Conservation (phyloP, 2,888 invertebrate species). For the Carcina quercana region DNA sequence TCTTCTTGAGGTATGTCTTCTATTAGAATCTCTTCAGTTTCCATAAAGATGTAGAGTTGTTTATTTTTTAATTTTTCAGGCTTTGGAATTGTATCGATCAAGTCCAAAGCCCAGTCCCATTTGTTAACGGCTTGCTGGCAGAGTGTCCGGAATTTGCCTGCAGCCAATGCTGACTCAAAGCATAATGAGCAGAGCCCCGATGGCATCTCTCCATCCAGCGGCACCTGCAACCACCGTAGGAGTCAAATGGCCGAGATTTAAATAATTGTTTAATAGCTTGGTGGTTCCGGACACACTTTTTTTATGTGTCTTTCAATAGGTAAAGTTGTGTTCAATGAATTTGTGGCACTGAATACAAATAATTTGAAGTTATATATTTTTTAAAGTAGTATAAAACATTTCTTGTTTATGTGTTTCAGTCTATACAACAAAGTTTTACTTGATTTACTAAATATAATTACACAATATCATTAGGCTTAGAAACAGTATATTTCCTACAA, state of each 20-base stretch:
- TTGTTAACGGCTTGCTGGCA: slow-evolving; percentile 34
- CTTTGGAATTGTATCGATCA: slow-evolving; percentile 32
- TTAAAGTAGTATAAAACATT: too few relatives aligned
- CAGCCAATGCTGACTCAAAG: slow-evolving; percentile 36
- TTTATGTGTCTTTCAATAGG: too few relatives aligned
- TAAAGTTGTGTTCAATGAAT: too few relatives aligned
- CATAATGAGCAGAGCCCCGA: slow-evolving; percentile 46
- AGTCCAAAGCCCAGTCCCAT: slow-evolving; percentile 39
- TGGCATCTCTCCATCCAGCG: slow-evolving; percentile 43
- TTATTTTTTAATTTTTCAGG: slow-evolving; percentile 6
- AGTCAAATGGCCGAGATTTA: slow-evolving; percentile 50
- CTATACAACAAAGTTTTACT: too few relatives aligned
- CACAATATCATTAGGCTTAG: too few relatives aligned
- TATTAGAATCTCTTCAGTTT: slow-evolving; percentile 30
- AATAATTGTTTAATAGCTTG: too few relatives aligned
- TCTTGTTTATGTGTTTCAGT: too few relatives aligned
- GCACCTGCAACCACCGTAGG: slow-evolving; percentile 59
- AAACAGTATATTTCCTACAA: too few relatives aligned
- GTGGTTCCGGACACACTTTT: too few relatives aligned
- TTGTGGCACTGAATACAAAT: too few relatives aligned
- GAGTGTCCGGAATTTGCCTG: slow-evolving; percentile 42
- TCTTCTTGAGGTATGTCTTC: slow-evolving; percentile 13
- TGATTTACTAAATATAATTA: too few relatives aligned
- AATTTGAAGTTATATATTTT: too few relatives aligned
- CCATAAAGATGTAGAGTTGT: slow-evolving; percentile 31